Conservation (phyloP, 2,113 vertebrate genomes). For the Hippolais icterina region DNA sequence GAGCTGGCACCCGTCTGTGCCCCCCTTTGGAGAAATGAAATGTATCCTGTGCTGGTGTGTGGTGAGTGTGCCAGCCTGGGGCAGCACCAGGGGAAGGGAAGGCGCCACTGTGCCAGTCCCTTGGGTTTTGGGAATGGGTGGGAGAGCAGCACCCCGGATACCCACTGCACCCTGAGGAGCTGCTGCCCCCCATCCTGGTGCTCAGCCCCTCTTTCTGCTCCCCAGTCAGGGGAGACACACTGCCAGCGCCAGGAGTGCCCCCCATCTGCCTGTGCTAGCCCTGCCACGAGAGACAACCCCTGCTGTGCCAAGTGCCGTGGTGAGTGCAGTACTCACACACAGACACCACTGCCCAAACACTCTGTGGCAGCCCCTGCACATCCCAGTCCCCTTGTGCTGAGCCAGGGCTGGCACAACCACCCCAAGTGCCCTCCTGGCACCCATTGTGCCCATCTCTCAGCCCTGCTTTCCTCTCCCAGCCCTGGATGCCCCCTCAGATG, state of each 20-base stretch:
- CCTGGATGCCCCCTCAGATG: neutral
- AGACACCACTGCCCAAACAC: neutral
- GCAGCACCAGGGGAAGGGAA: neutral
- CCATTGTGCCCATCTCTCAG: accelerated
- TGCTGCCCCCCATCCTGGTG: accelerated
- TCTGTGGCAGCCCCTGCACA: neutral
- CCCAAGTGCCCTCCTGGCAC: neutral
- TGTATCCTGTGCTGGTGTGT: constrained; percentile 98
- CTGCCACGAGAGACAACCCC: constrained; percentile 69
- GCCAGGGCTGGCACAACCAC: neutral
- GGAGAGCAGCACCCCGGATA: accelerated
- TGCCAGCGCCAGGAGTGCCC: constrained; percentile 89
- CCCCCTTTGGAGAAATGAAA: constrained; percentile 93
- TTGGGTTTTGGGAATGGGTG: neutral
- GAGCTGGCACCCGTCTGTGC: constrained; percentile 92
- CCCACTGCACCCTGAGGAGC: neutral
- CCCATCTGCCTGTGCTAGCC: constrained; percentile 70
- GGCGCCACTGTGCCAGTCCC: accelerated
- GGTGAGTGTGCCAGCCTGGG: constrained; percentile 75
- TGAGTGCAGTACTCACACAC: neutral
- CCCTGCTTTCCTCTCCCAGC: accelerated
- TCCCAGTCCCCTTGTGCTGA: neutral
- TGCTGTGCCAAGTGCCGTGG: constrained; percentile 84
- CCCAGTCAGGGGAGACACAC: constrained; percentile 84
- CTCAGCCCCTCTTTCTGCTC: neutral